Conservation (phyloP, 2,888 invertebrate species). For the Acanthopleura granulata region DNA sequence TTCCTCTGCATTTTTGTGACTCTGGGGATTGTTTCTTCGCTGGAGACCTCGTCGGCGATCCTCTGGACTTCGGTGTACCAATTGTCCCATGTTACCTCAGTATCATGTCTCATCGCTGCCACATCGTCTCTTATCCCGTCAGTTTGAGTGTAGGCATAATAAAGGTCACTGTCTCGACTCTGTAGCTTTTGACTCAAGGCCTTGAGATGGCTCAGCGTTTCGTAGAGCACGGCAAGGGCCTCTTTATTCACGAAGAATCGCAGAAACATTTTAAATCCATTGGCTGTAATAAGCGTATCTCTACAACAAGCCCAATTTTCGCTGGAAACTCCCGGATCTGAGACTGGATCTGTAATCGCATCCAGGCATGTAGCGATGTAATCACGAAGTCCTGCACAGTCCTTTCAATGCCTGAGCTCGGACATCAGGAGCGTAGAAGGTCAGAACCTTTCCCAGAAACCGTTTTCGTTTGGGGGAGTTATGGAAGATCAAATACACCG, state of each 20-base stretch:
- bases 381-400: conserved; percentile 24
- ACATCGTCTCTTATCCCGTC: neutral
- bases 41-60: neutral
- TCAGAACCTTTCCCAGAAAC: conserved; percentile 24
- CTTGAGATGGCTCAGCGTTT: neutral
- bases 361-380: neutral
- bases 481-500: conserved; percentile 18
- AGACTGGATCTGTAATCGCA: neutral
- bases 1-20: too few species aligned
- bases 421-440: neutral
- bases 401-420: conserved; percentile 20
- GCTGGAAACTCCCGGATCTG: neutral
- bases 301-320: neutral
- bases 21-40: neutral
- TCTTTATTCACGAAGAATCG: neutral
- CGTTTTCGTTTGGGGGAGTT: conserved; percentile 24
- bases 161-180: neutral
- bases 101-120: neutral
- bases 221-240: neutral
- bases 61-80: neutral
- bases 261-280: neutral
- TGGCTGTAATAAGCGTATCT: neutral
- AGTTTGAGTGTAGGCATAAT: neutral
- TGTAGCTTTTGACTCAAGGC: neutral
- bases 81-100: neutral